phyloP scores from a whole-genome alignment of 2,797 vertebrate genomes.

The Craterocephalus amniculus region DNA sequence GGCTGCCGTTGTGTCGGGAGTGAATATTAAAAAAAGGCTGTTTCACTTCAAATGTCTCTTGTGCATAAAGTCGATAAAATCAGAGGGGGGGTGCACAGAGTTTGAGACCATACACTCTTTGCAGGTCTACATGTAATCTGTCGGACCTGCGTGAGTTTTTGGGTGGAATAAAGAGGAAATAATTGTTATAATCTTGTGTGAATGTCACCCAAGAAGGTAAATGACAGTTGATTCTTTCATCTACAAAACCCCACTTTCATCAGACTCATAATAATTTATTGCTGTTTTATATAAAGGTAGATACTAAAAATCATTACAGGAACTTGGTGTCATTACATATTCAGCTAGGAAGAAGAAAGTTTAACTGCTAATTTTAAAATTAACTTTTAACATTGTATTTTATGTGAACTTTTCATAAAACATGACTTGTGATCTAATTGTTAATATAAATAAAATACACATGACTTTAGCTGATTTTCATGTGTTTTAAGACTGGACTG shows the following conservation, averaged over 20 bases:
- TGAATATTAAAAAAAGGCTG: slow-evolving; percentile 82
- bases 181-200: slow-evolving; percentile 26
- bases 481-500: too few relatives aligned
- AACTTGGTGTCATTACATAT: too few relatives aligned
- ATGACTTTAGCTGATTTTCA: too few relatives aligned
- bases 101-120: slow-evolving; percentile 38
- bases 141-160: slow-evolving; percentile 31
- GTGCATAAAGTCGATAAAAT: slow-evolving; percentile 77
- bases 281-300: background rate
- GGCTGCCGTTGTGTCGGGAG: slow-evolving; percentile 77
- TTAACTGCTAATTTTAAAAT: too few relatives aligned
- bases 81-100: slow-evolving; percentile 48
- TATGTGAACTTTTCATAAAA: too few relatives aligned
- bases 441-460: too few relatives aligned
- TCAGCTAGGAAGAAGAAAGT: too few relatives aligned
- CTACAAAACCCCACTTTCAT: too few relatives aligned
- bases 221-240: background rate
- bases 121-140: slow-evolving; percentile 42
- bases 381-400: too few relatives aligned
- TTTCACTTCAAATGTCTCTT: slow-evolving; percentile 77
- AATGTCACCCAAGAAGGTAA: slow-evolving; percentile 2
- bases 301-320: background rate
- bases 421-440: too few relatives aligned
- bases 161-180: slow-evolving; percentile 15
- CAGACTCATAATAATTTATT: too few relatives aligned